phyloP scores from a whole-genome alignment of 23 tunicate genomes.

The Ciona savignyi region DNA sequence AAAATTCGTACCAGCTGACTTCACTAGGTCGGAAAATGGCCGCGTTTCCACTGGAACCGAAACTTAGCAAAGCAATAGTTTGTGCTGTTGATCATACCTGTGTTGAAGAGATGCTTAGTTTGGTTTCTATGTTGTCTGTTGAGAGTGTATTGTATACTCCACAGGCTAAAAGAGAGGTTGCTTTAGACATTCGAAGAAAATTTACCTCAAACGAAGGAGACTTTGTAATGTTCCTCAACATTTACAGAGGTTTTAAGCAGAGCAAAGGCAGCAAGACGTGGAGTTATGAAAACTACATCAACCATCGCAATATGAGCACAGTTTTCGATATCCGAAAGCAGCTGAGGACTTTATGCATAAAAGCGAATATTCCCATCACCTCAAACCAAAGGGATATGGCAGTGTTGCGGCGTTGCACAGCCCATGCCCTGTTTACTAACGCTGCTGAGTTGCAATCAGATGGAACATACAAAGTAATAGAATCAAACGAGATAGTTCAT shows the following conservation, averaged over 20 bases:
- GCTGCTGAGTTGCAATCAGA: constrained; percentile 86
- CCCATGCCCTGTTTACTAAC: constrained; percentile 60
- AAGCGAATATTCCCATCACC: constrained; percentile 38
- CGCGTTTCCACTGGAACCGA: constrained; percentile 77
- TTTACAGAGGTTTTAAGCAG: constrained; percentile 62
- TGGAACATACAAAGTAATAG: constrained; percentile 49
- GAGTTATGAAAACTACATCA: constrained; percentile 82
- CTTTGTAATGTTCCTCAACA: constrained; percentile 63
- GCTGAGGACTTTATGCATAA: constrained; percentile 62
- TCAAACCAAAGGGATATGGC: constrained; percentile 42
- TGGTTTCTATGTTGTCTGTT: constrained; percentile 74
- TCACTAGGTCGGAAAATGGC: constrained; percentile 71
- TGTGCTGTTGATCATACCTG: constrained; percentile 33
- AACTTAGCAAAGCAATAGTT: constrained; percentile 61
- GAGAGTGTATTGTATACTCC: constrained; percentile 73
- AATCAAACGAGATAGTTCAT: constrained; percentile 57
- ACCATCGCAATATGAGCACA: constrained; percentile 42
- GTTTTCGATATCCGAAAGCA: constrained; percentile 68
- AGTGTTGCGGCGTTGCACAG: constrained; percentile 42
- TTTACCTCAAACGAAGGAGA: constrained; percentile 88
- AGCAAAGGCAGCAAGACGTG: constrained; percentile 58
- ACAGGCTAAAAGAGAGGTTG: constrained; percentile 53
- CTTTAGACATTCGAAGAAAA: constrained; percentile 35
- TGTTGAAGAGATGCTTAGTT: constrained; percentile 64
- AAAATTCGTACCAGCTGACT: constrained; percentile 31